Base-by-base conservation (phyloP, 2,888 invertebrate genomes). In the Pecten maximus region DNA sequence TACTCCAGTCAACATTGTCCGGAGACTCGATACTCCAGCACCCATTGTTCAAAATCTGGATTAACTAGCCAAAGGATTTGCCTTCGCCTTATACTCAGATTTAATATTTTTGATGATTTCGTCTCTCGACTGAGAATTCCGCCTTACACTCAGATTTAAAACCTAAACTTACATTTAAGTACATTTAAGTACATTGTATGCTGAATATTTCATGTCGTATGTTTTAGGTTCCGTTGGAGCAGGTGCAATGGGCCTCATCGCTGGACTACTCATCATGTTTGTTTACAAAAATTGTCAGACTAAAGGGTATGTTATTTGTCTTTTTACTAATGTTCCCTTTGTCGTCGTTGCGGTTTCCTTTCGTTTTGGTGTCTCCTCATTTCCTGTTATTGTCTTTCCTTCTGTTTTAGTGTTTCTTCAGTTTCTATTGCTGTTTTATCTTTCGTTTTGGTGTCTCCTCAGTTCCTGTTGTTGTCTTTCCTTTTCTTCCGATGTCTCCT, bases 231-330 rank as follows among this genome's bases (percentile, higher is more conserved):
- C 74, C 28, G 35, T 35, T 0, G 74, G 74, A 35, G 28, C 74
- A 74, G 74, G 74, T 28, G 74, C 35, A 28, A 28, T 74, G 74
- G 74, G 74, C 0, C 12, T 74, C 12, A 74, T 74, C 15, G 28
- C 74, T 1, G 74, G 74, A 35, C 74, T 74, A 12, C 74, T 74
- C 28, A 74, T 74, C 74, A 74, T 74, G 74, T 74, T 74, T 74
- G 74, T 74, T 8, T 8, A 23, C 74, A 74, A 74, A 35, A 74
- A 35, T 23, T 74, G 74, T 35, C 74, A 16, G 35, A 28, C 74
- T 35, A 4, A 74, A n/a, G 15, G 28, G 74, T 74, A 74, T 23
- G 74, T 1, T 35, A 54, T 19, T 54, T 12, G 23, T 23, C 19
- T 54, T 19, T 54, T 10, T 54, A 19, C 15, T 12, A 12, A 2